Percentiles rank a stretch among this genome's conserved stretches.
These are phyloP conservation scores for Synergus itoensis DNA, from an alignment of 2,888 invertebrate species.

Conservation along the genomic window DNA sequence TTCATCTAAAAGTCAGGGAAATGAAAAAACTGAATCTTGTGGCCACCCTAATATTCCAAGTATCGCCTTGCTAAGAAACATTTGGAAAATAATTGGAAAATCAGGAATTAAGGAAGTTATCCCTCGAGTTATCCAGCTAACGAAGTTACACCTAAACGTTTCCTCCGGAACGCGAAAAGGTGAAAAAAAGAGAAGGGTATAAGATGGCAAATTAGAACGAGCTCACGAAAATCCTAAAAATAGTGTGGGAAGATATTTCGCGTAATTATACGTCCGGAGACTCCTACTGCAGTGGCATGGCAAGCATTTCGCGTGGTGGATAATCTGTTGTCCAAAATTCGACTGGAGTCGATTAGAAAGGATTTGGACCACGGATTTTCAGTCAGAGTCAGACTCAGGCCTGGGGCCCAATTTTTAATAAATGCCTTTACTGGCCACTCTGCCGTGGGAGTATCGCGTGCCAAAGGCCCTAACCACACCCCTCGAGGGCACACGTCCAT, in stretches of 20 bases:
- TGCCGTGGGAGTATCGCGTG: conserved; percentile 62
- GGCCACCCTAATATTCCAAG: not conserved
- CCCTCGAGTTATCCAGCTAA: too few relatives aligned
- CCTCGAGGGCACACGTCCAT: conserved; percentile 59
- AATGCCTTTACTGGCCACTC: conserved; percentile 56
- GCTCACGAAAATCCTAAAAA: conserved; percentile 66
- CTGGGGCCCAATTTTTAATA: conserved; percentile 65
- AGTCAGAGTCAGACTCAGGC: conserved; percentile 49
- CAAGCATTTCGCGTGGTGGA: conserved; percentile 58
- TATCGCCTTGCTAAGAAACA: not conserved
- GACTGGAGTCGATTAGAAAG: conserved; percentile 41
- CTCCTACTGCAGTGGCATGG: conserved; percentile 61
- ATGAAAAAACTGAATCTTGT: too few relatives aligned
- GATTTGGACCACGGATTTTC: conserved; percentile 54
- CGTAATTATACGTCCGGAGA: conserved; percentile 61
- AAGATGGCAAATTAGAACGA: conserved; percentile 63
- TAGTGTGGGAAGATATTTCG: conserved; percentile 70
- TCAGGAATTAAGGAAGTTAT: not conserved
- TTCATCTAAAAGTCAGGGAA: too few relatives aligned
- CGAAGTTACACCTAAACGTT: not conserved
- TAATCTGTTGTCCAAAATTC: conserved; percentile 60
- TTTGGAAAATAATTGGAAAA: not conserved
- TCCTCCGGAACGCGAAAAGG: not conserved
- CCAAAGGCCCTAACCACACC: conserved; percentile 57
- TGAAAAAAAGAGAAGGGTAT: conserved; percentile 44